Percentiles rank a stretch among this genome's conserved stretches.
phyloP scores from a whole-genome alignment of 1,140 invertebrate species.

The Cepaea nemoralis region DNA sequence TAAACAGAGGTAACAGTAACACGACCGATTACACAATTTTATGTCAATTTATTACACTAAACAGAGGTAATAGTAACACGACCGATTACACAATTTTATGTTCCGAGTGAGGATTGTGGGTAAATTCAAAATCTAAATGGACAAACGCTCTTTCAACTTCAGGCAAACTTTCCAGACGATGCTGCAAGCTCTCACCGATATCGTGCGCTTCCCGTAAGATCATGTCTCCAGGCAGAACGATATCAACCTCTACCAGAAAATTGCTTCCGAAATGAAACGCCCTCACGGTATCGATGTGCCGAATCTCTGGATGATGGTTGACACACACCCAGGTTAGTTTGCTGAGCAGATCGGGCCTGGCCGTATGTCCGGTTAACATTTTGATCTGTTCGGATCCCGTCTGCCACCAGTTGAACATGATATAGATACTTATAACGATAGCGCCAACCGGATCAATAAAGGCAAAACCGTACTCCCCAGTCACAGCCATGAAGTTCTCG shows the following conservation, averaged over 20 bases:
- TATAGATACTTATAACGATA: slow-evolving; percentile 72
- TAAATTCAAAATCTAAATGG: slow-evolving; percentile 73
- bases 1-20: too few relatives aligned
- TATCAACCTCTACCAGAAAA: slow-evolving; percentile 71
- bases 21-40: too few relatives aligned
- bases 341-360: slow-evolving; percentile 66
- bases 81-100: slow-evolving; percentile 62
- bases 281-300: slow-evolving; percentile 72
- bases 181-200: slow-evolving; percentile 72
- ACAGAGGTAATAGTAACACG: too few relatives aligned
- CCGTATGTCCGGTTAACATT: slow-evolving; percentile 67
- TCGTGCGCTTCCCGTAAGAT: slow-evolving; percentile 70
- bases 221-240: slow-evolving; percentile 71
- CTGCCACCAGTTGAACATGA: slow-evolving; percentile 68
- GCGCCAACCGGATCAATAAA: slow-evolving; percentile 74
- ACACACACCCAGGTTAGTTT: slow-evolving; percentile 68
- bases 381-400: slow-evolving; percentile 67
- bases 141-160: slow-evolving; percentile 74
- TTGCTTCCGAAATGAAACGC: slow-evolving; percentile 74
- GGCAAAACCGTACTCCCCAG: slow-evolving; percentile 46
- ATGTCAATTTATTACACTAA: too few relatives aligned
- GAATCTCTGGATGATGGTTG: slow-evolving; percentile 70
- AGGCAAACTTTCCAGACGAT: slow-evolving; percentile 70
- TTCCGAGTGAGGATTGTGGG: slow-evolving; percentile 63
- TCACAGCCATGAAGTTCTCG: slow-evolving; percentile 46